phyloP scores from a whole-genome alignment of 2,888 invertebrate species.

The Caenorhabditis becei region DNA sequence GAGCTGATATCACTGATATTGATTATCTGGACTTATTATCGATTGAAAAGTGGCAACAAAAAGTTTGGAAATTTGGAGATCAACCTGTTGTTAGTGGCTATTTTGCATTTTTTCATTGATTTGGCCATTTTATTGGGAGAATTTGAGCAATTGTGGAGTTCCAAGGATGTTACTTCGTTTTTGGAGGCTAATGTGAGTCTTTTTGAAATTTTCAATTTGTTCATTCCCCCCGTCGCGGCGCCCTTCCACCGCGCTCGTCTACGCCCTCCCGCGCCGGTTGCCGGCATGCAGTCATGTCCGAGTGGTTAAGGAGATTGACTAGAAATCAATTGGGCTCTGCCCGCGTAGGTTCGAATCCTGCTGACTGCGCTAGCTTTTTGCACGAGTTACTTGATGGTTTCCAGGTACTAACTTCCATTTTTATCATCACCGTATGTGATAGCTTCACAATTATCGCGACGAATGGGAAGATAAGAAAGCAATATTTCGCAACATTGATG shows the following conservation, averaged over 20 bases:
- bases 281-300: constrained; percentile 67
- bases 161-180: too few species aligned
- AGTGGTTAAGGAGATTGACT: constrained; percentile 75
- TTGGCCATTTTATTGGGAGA: not conserved
- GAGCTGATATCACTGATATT: not conserved
- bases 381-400: not conserved
- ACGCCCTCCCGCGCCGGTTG: not conserved
- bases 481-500: not conserved
- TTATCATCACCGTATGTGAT: not conserved
- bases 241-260: not conserved
- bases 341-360: constrained; percentile 76
- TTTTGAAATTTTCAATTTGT: not conserved
- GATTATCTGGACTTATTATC: not conserved
- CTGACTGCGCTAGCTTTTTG: constrained; percentile 61
- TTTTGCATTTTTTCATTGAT: not conserved
- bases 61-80: not conserved
- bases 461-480: not conserved
- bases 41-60: not conserved
- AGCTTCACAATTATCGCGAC: not conserved
- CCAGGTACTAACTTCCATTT: not conserved
- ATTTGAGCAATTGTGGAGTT: not conserved
- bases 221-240: not conserved
- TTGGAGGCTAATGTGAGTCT: not conserved
- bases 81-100: not conserved
- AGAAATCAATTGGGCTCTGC: constrained; percentile 76